Evolutionary conservation across 2,113 vertebrate genomes (phyloP).

Genomic region (Esox niger): DNA sequence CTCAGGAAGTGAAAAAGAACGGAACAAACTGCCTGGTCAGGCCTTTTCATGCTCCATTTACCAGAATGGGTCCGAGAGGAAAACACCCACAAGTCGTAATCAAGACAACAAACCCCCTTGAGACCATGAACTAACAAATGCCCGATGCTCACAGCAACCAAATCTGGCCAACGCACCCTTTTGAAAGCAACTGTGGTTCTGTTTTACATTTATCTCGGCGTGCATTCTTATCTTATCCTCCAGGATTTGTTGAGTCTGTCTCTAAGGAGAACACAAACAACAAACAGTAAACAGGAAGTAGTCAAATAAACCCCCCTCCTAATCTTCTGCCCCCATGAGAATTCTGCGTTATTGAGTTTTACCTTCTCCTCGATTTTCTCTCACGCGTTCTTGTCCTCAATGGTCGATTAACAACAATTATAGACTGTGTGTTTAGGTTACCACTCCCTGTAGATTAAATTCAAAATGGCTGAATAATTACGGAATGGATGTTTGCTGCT

Average conservation of each 20-base stretch:
- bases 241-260: background rate
- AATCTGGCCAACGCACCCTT: background rate
- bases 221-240: background rate
- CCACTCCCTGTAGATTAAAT: background rate
- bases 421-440: slow-evolving; percentile 1
- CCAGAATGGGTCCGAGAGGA: background rate
- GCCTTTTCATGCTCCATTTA: slow-evolving; percentile 1
- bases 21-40: background rate
- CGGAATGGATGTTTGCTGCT: slow-evolving; percentile 2
- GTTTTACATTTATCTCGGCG: background rate
- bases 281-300: slow-evolving; percentile 1
- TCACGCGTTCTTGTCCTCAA: too few species aligned
- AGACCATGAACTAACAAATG: background rate
- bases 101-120: background rate
- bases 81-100: slow-evolving; percentile 2
- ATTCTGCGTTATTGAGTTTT: slow-evolving; percentile 26
- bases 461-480: background rate
- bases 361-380: background rate
- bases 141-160: background rate
- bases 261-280: background rate
- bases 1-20: background rate
- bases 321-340: background rate
- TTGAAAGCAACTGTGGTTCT: background rate
- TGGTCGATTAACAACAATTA: slow-evolving; percentile 9
- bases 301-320: background rate